phyloP scores from a whole-genome alignment of 2,113 vertebrate species.

The Chrysochloris asiatica region DNA sequence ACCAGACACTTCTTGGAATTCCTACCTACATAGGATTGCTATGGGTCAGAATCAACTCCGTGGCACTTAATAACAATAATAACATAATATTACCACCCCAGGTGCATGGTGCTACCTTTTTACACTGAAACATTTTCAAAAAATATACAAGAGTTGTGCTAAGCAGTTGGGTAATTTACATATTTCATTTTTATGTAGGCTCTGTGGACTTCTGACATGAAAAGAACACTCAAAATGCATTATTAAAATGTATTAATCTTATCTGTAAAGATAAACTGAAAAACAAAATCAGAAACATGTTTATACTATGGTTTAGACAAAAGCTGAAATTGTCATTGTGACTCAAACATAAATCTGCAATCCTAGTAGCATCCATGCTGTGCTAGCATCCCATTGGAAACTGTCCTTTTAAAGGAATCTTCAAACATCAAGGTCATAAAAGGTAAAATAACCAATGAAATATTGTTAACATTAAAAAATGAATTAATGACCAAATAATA shows the following conservation, averaged over 20 bases:
- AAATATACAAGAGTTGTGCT: not conserved
- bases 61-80: too few species aligned
- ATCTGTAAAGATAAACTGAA: not conserved
- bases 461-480: not conserved
- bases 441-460: not conserved
- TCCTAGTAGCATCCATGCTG: not conserved
- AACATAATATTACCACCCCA: too few species aligned
- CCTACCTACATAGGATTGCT: too few species aligned
- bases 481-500: constrained; percentile 7
- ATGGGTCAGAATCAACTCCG: too few species aligned
- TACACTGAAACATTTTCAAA: constrained; percentile 3
- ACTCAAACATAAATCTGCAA: not conserved
- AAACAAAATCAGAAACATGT: not conserved
- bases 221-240: not conserved
- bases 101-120: too few species aligned
- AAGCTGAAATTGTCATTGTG: not conserved
- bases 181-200: not conserved
- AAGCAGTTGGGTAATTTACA: not conserved
- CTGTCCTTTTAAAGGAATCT: not conserved
- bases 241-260: not conserved
- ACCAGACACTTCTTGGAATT: too few species aligned
- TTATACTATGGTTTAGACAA: not conserved
- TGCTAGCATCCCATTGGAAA: not conserved
- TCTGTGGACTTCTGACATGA: not conserved
- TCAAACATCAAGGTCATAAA: not conserved